Percentiles rank a stretch among this genome's conserved stretches.
These are phyloP conservation scores for Ametastegia equiseti DNA, from an alignment of 2,888 invertebrate species.

Conservation along the genomic window DNA sequence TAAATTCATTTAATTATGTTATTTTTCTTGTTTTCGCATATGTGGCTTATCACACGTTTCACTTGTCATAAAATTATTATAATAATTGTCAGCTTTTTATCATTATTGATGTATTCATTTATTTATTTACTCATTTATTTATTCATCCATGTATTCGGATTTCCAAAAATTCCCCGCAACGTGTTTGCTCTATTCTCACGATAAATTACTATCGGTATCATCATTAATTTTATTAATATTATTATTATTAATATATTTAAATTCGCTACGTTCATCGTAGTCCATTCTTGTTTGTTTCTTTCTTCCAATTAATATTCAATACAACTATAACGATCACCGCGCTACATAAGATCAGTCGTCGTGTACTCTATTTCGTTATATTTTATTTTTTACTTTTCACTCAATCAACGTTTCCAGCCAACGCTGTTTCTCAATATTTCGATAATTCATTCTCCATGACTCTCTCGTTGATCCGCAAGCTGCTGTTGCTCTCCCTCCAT, in stretches of 20 bases:
- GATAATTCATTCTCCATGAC: constrained; percentile 64
- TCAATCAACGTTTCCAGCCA: constrained; percentile 12
- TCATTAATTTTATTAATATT: constrained; percentile 22
- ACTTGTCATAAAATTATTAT: constrained; percentile 31
- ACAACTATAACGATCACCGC: constrained; percentile 44
- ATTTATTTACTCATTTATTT: no score
- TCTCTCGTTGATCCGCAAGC: constrained; percentile 58
- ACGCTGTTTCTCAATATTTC: not conserved
- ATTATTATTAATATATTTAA: constrained; percentile 33
- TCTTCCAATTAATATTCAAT: constrained; percentile 40
- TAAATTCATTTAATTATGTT: not conserved
- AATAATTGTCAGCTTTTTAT: constrained; percentile 36
- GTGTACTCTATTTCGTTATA: constrained; percentile 3
- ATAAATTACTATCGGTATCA: constrained; percentile 38
- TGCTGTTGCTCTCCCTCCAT: constrained; percentile 78
- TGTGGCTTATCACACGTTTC: constrained; percentile 36
- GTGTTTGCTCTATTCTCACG: constrained; percentile 5
- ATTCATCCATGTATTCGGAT: no score
- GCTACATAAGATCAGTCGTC: constrained; percentile 44
- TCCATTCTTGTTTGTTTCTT: constrained; percentile 50
- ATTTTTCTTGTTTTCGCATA: not conserved
- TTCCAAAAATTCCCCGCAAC: no score
- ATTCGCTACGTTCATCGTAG: constrained; percentile 52
- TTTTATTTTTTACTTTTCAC: no score
- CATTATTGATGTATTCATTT: not conserved